These are phyloP conservation scores for Meiosimyza platycephala DNA, from an alignment of 2,888 invertebrate species.

Conservation along the genomic window DNA sequence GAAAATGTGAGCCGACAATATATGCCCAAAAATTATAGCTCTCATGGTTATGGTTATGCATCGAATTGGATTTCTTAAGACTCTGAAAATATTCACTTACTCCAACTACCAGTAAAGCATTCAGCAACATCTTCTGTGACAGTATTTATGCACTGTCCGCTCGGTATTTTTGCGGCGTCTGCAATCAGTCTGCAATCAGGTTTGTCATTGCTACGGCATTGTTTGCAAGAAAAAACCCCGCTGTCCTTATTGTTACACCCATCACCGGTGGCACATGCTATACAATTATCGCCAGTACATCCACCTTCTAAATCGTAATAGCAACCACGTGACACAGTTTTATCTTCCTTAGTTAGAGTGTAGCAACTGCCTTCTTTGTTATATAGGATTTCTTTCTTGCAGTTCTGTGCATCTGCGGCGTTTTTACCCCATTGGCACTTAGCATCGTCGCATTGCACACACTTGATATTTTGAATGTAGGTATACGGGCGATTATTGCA, in stretches of 20 bases:
- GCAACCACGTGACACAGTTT: conserved; percentile 47
- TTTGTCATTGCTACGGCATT: conserved; percentile 50
- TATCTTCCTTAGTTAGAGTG: conserved; percentile 30
- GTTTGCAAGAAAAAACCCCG: conserved; percentile 46
- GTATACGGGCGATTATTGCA: conserved; percentile 48
- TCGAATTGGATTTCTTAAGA: too few species aligned
- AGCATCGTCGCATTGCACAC: conserved; percentile 46
- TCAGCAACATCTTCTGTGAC: conserved; percentile 28
- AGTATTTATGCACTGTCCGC: conserved; percentile 41
- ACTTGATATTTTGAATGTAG: conserved; percentile 39
- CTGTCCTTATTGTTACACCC: conserved; percentile 46
- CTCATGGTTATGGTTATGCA: too few species aligned
- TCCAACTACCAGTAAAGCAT: conserved; percentile 51
- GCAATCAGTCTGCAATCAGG: conserved; percentile 26
- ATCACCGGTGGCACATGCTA: conserved; percentile 36
- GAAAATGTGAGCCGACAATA: fast-evolving
- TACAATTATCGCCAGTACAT: conserved; percentile 40
- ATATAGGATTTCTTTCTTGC: conserved; percentile 45
- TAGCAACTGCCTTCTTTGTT: conserved; percentile 46
- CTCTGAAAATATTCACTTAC: conserved; percentile 44
- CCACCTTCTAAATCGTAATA: conserved; percentile 40
- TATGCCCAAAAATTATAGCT: too few species aligned
- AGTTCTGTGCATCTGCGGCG: conserved; percentile 35
- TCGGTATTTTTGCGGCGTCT: conserved; percentile 5
- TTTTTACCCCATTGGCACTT: conserved; percentile 44